Evolutionary conservation across 2,113 vertebrate genomes (phyloP).

Genomic region (Irena cyanogastra): DNA sequence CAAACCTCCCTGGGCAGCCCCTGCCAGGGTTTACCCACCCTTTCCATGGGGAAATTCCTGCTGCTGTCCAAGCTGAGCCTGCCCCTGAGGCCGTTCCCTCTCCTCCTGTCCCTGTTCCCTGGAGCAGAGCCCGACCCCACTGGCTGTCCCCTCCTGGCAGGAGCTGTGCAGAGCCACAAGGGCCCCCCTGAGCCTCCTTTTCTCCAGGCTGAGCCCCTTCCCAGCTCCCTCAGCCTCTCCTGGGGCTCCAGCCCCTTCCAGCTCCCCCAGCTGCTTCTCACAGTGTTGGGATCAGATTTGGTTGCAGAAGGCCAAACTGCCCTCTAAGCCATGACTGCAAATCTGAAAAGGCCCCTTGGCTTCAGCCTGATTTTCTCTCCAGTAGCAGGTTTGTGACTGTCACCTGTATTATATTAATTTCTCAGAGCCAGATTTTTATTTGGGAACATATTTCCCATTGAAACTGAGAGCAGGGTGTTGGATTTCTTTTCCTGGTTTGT

Average conservation of each 20-base stretch:
- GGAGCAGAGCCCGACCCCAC: background rate
- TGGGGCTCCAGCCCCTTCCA: background rate
- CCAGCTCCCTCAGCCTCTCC: background rate
- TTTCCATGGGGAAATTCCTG: background rate
- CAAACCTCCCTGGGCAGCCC: background rate
- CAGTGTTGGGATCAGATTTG: background rate
- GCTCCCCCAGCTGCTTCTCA: background rate
- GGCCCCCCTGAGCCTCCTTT: background rate
- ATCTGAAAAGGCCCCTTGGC: background rate
- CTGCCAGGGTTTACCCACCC: rapidly evolving
- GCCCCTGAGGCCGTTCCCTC: background rate
- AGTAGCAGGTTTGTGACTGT: background rate
- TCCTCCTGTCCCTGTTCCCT: background rate
- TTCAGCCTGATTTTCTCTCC: background rate
- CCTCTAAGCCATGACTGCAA: background rate
- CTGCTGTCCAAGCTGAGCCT: rapidly evolving
- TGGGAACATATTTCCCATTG: background rate
- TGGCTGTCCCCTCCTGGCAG: background rate
- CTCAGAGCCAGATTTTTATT: background rate
- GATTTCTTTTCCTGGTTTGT: background rate
- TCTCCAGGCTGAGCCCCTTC: background rate
- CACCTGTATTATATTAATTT: background rate
- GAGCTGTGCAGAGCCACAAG: background rate
- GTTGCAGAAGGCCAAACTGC: background rate
- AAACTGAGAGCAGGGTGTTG: background rate